Evolutionary conservation across 2,113 vertebrate species (phyloP), one percentile per base, ranked within the genome.

Genomic region (Vireo altiloquus): DNA sequence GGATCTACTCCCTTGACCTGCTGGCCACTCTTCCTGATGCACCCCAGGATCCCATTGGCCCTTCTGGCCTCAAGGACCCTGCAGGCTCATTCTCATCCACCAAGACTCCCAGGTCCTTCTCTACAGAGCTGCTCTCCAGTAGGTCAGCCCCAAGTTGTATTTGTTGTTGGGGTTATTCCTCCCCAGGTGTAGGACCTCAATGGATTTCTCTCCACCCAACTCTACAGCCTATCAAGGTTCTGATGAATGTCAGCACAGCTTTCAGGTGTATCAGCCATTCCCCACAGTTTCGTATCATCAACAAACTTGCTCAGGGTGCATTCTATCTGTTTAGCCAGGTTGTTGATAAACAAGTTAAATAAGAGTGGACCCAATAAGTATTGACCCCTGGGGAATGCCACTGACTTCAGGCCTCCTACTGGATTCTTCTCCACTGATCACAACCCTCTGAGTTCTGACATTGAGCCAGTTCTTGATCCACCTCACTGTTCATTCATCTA

Each of bases 41-140:
- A 47, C 4, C 7, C 8, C 24, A 30, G n/a, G 39, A 21, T 54
- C 13, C 15, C 0, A 0, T 4, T 40, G 75, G 16, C 13, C 4
- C 7, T 78, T 9, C 39, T 24, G 56, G 28, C 39, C 40, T 30
- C 8, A 9, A 23, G 23, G 27, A 5, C 35, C 9, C 37, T 44
- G 10, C 28, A 3, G 35, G 18, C 28, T 70, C 19, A 14, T n/a
- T 47, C 19, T 61, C 15, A 14, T 66, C 21, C 44, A 31, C 6
- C 25, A 66, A 37, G 37, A 22, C 7, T 59, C 17, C 7, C 27
- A 52, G 14, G 1, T 68, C 31, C 25, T 68, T 52, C 37, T 59
- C 31, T 13, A 15, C 14, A 22, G 53, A 37, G 11, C 17, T 52
- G 13, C 14, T 76, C 11, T 68, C 44, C 14, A 18, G 17, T 11